These are phyloP conservation scores for Anthonomus grandis DNA, from an alignment of 1,140 invertebrate species.

Conservation along the genomic window DNA sequence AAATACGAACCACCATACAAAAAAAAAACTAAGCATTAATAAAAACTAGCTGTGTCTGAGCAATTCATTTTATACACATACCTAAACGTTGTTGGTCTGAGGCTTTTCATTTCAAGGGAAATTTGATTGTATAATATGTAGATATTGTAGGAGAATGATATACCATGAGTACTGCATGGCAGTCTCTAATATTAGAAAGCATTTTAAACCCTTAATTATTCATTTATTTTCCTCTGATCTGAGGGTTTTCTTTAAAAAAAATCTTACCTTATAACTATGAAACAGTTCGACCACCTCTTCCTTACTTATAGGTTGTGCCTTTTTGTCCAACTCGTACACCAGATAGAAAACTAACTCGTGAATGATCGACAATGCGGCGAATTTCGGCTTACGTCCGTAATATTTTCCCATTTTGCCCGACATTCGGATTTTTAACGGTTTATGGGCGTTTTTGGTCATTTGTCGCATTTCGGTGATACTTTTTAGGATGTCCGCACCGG, in stretches of 20 bases:
- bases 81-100: no score
- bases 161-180: no score
- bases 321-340: slow-evolving; percentile 48
- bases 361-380: slow-evolving; percentile 61
- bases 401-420: slow-evolving; percentile 15
- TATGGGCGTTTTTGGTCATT: slow-evolving; percentile 15
- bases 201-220: background rate
- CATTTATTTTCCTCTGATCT: no score
- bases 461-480: slow-evolving; percentile 32
- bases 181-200: no score
- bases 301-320: slow-evolving; percentile 41
- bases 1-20: no score
- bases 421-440: background rate
- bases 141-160: no score
- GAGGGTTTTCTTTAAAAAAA: no score
- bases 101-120: no score
- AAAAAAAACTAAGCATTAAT: no score
- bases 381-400: slow-evolving; percentile 58
- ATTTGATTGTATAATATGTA: no score
- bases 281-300: slow-evolving; percentile 23
- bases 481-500: slow-evolving; percentile 23
- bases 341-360: slow-evolving; percentile 71
- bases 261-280: slow-evolving; percentile 14
- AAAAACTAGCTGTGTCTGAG: no score
- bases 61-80: no score